Evolutionary conservation across 2,888 invertebrate genomes (phyloP), one percentile per base, ranked within the genome.

Genomic region (Protophormia terraenovae): DNA sequence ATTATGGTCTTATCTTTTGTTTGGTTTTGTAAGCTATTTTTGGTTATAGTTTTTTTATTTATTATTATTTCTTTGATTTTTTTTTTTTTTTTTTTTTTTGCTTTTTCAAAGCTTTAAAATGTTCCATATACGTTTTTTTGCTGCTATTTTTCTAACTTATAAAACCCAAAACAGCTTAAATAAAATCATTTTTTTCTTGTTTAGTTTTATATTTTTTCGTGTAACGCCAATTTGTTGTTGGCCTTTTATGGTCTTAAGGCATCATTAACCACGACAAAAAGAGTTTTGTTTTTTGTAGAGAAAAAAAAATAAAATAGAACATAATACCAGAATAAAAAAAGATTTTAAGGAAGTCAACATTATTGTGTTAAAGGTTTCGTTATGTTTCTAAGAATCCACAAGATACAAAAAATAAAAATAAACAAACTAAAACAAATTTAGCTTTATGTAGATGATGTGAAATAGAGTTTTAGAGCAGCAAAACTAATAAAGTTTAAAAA

Each of bases 211-310:
- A n/a, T n/a, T n/a, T n/a, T n/a, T n/a, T n/a, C n/a, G n/a, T n/a
- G n/a, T n/a, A n/a, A 73, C 50, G 76, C 72, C 80, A 84, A 81
- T 84, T 84, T 80, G 84, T 84, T 77, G 77, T 67, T 84, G 80
- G 80, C 80, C 84, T 84, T 84, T 84, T 84, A 84, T 84, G 80
- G 84, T 77, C 71, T 81, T 77, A 72, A 84, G 84, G 76, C 80
- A 81, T 84, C 84, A 84, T 84, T 84, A 84, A 41, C 80, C 77
- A 60, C 66, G 41, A 80, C 50, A 76, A 55, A 60, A 66, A 50
- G 16, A 69, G 35, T 69, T 69, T 60, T 24, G 12, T 19, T n/a
- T n/a, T n/a, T n/a, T n/a, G n/a, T 12, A 69, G 10, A 64, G 6
- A n/a, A 35, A 38, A 64, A 35, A 32, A 38, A 14, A 64, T 0